A percentile compares a stretch with the other conserved stretches of the same genome.
Evolutionary conservation across 2,888 invertebrate species (phyloP).

Genomic region (Phlogophora meticulosa): DNA sequence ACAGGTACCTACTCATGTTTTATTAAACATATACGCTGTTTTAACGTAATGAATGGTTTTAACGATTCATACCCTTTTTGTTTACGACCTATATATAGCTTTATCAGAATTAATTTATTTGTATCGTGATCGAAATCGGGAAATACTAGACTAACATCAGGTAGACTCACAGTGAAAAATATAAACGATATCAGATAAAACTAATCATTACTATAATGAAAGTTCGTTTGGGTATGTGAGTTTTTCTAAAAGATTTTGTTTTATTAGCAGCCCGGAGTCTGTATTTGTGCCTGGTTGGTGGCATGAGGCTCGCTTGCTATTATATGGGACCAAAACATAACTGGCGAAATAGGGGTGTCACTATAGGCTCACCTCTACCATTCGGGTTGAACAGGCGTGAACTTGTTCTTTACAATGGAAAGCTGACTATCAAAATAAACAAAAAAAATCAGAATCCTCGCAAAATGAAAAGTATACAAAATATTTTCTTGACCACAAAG

Average conservation of each 20-base stretch:
- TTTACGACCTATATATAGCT: slow-evolving; percentile 2
- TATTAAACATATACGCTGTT: slow-evolving; percentile 42
- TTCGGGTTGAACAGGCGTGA: too few relatives aligned
- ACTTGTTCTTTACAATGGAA: too few relatives aligned
- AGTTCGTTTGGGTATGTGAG: too few relatives aligned
- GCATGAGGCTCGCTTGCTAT: too few relatives aligned
- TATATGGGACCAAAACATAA: too few relatives aligned
- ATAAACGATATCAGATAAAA: slow-evolving; percentile 3
- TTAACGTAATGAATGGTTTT: slow-evolving; percentile 41
- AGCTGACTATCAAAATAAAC: too few relatives aligned
- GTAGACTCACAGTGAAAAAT: not conserved
- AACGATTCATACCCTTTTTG: slow-evolving; percentile 23
- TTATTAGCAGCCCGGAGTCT: too few relatives aligned
- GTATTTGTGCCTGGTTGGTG: too few relatives aligned
- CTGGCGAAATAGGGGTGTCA: too few relatives aligned
- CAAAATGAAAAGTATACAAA: not conserved
- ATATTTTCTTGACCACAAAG: not conserved
- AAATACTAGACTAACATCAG: slow-evolving; percentile 14
- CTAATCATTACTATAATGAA: slow-evolving; percentile 2
- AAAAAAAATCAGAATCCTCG: too few relatives aligned
- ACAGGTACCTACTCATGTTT: slow-evolving; percentile 45
- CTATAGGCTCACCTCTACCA: too few relatives aligned
- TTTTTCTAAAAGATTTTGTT: too few relatives aligned
- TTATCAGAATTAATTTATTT: slow-evolving; percentile 38
- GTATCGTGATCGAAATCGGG: slow-evolving; percentile 1